phyloP scores from a whole-genome alignment of 2,113 vertebrate species.

The Atrichornis clamosus region DNA sequence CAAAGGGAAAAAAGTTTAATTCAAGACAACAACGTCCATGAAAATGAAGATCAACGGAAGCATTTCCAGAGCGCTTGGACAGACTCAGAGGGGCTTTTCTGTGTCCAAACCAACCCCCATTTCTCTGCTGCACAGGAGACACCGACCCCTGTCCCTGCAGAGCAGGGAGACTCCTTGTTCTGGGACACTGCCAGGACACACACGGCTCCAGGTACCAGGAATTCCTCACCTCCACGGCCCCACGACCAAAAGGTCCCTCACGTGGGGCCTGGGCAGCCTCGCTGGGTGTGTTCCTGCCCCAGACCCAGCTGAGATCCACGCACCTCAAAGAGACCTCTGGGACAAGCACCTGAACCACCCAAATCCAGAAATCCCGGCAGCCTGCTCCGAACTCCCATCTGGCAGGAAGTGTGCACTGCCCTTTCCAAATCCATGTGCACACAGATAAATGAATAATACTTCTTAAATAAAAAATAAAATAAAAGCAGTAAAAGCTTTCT shows the following conservation, averaged over 20 bases:
- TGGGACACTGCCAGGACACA: neutral
- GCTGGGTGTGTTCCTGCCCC: neutral
- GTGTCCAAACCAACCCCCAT: neutral
- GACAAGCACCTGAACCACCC: neutral
- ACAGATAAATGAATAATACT: neutral
- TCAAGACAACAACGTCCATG: conserved; percentile 26
- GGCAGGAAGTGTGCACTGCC: neutral
- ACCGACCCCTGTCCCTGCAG: neutral
- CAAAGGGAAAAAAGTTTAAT: conserved; percentile 53
- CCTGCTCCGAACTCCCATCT: neutral
- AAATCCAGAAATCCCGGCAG: neutral
- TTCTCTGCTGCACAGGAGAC: neutral
- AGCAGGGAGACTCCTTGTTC: neutral
- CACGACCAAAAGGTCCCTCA: neutral
- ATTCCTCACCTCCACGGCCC: neutral
- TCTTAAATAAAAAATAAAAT: neutral
- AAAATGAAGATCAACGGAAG: neutral
- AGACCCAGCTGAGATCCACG: neutral
- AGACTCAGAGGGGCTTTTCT: neutral
- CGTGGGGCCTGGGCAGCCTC: neutral
- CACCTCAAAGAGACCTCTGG: neutral
- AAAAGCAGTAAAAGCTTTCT: neutral
- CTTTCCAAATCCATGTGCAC: neutral
- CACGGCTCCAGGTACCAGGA: neutral
- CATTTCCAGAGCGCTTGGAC: conserved; percentile 18